phyloP scores from a whole-genome alignment of 1,140 invertebrate genomes.

The Panagrolaimus sp. region DNA sequence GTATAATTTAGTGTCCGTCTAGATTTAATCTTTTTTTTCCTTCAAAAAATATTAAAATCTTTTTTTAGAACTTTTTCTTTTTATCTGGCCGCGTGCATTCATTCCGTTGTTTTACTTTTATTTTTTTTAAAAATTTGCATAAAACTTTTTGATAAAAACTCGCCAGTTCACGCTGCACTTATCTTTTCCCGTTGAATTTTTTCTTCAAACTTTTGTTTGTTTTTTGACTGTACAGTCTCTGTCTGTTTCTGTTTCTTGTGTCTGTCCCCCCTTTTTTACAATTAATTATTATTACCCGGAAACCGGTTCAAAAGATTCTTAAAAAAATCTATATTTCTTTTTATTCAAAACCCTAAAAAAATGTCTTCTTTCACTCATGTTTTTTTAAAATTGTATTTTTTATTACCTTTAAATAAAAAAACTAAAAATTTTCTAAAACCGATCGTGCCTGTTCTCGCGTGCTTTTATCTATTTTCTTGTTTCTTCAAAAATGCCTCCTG shows the following conservation, averaged over 20 bases:
- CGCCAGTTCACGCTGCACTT: too few relatives aligned
- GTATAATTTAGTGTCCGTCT: not conserved
- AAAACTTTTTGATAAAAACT: too few relatives aligned
- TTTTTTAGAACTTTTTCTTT: not conserved
- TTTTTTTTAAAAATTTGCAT: too few relatives aligned
- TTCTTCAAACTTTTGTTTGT: conserved; percentile 10
- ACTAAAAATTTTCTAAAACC: too few relatives aligned
- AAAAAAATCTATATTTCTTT: not conserved
- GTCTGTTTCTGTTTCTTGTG: not conserved
- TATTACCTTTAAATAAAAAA: too few relatives aligned
- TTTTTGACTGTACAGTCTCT: not conserved
- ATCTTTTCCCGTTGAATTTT: too few relatives aligned
- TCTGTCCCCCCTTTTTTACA: not conserved
- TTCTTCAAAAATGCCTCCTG: too few relatives aligned
- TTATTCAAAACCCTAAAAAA: not conserved
- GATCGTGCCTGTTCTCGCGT: too few relatives aligned
- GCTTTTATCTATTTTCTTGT: too few relatives aligned
- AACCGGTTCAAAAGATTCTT: conserved; percentile 9
- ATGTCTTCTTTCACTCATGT: too few relatives aligned
- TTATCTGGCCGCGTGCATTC: conserved; percentile 11
- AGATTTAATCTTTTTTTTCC: not conserved
- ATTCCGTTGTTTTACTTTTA: not conserved
- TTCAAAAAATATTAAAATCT: not conserved
- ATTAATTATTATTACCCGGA: not conserved
- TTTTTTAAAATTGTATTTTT: too few relatives aligned